Conservation (phyloP, 2,888 invertebrate genomes). For the Sarcophaga subvicina region DNA sequence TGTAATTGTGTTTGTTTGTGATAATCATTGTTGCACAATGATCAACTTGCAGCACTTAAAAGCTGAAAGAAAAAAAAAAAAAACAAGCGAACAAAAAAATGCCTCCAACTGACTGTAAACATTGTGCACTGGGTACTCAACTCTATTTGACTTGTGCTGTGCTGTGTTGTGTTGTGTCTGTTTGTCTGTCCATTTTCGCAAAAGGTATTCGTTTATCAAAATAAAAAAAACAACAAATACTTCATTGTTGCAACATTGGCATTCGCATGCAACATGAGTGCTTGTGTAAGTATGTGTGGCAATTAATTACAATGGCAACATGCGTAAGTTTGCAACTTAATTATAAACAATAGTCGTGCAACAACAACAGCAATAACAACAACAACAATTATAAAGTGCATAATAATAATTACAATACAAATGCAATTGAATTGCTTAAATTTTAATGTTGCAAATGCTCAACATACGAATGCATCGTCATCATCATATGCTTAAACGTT, state of each 20-base stretch:
- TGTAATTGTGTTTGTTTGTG: too few species aligned
- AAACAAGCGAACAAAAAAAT: too few species aligned
- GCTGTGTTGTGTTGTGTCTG: too few species aligned
- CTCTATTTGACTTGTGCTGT: too few species aligned
- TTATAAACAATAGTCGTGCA: slow-evolving; percentile 29
- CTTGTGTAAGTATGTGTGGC: background rate
- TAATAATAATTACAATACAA: slow-evolving; percentile 12
- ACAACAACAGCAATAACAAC: background rate
- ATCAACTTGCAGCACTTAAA: too few species aligned
- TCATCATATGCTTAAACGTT: background rate
- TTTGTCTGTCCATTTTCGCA: too few species aligned
- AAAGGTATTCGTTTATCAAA: background rate
- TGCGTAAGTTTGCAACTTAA: slow-evolving; percentile 57
- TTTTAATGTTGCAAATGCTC: background rate
- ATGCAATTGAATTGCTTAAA: slow-evolving; percentile 28
- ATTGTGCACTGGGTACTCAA: too few species aligned
- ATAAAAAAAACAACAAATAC: background rate
- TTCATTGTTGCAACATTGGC: background rate
- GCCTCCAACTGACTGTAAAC: too few species aligned
- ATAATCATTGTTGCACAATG: too few species aligned
- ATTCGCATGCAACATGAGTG: slow-evolving; percentile 21
- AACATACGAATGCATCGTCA: background rate
- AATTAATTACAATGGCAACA: slow-evolving; percentile 12
- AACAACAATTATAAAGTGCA: slow-evolving; percentile 1
- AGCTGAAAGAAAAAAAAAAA: too few species aligned